phyloP scores from a whole-genome alignment of 2,797 vertebrate genomes.

The Pitangus sulphuratus region DNA sequence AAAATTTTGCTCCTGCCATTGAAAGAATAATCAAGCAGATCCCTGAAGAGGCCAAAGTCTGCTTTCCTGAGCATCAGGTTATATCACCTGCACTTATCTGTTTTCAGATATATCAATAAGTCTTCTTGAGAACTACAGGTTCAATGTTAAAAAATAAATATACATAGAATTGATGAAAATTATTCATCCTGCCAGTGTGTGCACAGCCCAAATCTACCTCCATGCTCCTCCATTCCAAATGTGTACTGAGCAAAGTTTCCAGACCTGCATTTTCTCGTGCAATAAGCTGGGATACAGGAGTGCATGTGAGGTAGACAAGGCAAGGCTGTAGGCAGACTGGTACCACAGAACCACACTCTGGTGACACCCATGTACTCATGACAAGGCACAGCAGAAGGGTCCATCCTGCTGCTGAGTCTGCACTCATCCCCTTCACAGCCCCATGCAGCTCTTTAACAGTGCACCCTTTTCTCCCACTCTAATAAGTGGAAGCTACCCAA shows the following conservation, averaged over 20 bases:
- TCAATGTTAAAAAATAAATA: neutral
- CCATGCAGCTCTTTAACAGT: neutral
- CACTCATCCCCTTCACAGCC: neutral
- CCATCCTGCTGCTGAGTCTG: neutral
- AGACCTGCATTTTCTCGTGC: rapidly evolving
- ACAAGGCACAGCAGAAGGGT: rapidly evolving
- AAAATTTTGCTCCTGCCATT: neutral
- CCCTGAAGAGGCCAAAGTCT: neutral
- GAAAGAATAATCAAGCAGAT: neutral
- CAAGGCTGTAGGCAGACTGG: neutral
- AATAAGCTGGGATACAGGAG: rapidly evolving
- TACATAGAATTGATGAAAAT: neutral
- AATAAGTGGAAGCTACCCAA: rapidly evolving
- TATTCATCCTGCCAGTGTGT: neutral
- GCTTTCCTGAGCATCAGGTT: neutral
- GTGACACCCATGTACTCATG: neutral
- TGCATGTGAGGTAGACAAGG: rapidly evolving
- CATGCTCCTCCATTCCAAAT: neutral
- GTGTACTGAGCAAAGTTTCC: neutral
- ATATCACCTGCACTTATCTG: neutral
- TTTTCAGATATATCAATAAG: neutral
- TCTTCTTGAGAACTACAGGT: neutral
- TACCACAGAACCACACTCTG: neutral
- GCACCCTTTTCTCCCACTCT: neutral
- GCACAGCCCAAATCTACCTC: neutral